phyloP scores from a whole-genome alignment of 2,888 invertebrate genomes.

The Ophioninae sp. region DNA sequence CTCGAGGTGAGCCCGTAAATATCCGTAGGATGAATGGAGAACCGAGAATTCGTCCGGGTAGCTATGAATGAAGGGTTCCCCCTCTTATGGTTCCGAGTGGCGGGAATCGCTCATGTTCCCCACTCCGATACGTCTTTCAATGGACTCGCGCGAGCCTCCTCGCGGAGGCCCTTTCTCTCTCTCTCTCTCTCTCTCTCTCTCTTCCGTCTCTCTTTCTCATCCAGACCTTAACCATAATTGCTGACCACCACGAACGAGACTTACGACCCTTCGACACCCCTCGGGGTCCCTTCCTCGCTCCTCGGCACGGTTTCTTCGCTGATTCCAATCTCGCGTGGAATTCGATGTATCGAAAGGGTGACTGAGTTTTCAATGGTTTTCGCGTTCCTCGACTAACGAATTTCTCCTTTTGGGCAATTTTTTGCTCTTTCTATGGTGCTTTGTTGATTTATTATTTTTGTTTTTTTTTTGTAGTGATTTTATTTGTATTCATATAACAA shows the following conservation, averaged over 20 bases:
- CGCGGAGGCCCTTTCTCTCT: no score
- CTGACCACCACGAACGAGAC: constrained; percentile 62
- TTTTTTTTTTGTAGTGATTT: no score
- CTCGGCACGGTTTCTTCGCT: constrained; percentile 20
- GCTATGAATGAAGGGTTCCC: constrained; percentile 73
- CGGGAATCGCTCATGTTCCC: constrained; percentile 67
- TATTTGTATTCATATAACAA: no score
- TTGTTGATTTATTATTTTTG: no score
- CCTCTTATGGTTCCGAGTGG: constrained; percentile 48
- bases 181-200: no score
- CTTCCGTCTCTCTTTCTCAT: constrained; percentile 9
- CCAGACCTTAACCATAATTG: constrained; percentile 59
- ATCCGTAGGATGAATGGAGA: constrained; percentile 76
- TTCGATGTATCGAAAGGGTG: no score
- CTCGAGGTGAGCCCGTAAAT: constrained; percentile 64
- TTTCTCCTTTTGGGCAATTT: no score
- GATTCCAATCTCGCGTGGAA: constrained; percentile 32
- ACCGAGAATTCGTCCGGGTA: constrained; percentile 51
- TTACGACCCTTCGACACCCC: constrained; percentile 62
- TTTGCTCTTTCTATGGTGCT: no score
- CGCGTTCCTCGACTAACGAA: no score
- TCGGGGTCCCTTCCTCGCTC: constrained; percentile 31
- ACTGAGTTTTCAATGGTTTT: no score
- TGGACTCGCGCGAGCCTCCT: constrained; percentile 51
- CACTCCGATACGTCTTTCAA: constrained; percentile 22